phyloP scores from a whole-genome alignment of 30 jellyfish, hydroid and myxozoan species.

The Aurelia aurita complex sp. Pacific region DNA sequence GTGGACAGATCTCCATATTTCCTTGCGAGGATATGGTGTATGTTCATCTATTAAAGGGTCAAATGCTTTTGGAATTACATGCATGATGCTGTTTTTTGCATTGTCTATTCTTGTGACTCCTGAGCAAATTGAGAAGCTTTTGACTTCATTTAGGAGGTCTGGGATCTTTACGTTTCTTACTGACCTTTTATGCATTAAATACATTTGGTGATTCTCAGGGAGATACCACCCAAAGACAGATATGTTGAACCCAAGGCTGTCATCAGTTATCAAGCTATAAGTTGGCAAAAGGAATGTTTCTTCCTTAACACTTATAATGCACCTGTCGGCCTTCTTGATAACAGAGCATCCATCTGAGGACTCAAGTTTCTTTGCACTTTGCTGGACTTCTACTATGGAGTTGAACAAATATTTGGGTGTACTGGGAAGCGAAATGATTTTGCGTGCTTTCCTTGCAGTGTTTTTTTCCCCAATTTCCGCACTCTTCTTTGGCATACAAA shows the following conservation, averaged over 20 bases:
- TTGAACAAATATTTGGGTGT: neutral
- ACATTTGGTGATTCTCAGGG: slow-evolving; percentile 24
- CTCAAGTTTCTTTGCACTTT: neutral
- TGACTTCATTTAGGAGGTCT: neutral
- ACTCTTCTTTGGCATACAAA: neutral
- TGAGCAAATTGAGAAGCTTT: neutral
- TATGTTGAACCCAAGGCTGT: slow-evolving; percentile 16
- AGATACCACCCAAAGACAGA: slow-evolving; percentile 8
- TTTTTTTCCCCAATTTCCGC: neutral
- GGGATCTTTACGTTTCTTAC: neutral
- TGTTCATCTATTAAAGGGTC: slow-evolving; percentile 20
- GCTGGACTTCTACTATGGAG: neutral
- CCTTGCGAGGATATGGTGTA: neutral
- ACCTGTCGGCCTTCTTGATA: neutral
- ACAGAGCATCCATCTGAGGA: neutral
- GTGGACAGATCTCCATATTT: slow-evolving; percentile 4
- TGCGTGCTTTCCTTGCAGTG: neutral
- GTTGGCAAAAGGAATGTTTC: neutral
- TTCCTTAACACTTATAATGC: neutral
- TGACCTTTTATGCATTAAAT: neutral
- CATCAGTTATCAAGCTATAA: slow-evolving; percentile 1
- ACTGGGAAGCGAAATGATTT: neutral
- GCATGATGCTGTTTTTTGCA: slow-evolving; percentile 7
- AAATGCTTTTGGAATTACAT: slow-evolving; percentile 9
- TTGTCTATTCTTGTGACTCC: neutral